A percentile compares a stretch with the other conserved stretches of the same genome.
Conservation (phyloP, 2,888 invertebrate genomes). For the Chromoteleia sp. region DNA sequence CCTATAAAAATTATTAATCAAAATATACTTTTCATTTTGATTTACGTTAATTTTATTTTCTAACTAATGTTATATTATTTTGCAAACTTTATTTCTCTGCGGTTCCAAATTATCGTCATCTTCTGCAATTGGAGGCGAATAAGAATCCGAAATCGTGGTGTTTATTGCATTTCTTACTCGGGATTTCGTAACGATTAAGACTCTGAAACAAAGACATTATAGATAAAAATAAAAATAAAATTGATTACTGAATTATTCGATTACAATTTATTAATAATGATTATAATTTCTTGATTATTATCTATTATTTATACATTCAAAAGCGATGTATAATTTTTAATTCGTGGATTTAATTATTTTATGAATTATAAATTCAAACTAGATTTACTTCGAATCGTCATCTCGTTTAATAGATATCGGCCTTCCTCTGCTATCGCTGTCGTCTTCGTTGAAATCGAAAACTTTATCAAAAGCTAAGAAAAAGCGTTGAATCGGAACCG, state of each 20-base stretch:
- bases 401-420: constrained; percentile 63
- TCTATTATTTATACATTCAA: no score
- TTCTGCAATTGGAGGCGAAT: constrained; percentile 86
- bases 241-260: no score
- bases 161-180: constrained; percentile 70
- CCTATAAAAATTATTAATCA: constrained; percentile 83
- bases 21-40: no score
- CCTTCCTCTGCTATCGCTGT: constrained; percentile 61
- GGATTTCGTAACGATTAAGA: constrained; percentile 47
- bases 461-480: constrained; percentile 93
- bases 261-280: no score
- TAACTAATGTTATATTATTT: constrained; percentile 57
- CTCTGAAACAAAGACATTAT: constrained; percentile 24
- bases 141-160: constrained; percentile 87
- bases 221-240: not conserved
- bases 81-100: constrained; percentile 81
- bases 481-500: constrained; percentile 89
- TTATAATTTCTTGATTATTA: no score
- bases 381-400: constrained; percentile 60
- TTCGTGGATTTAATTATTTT: no score
- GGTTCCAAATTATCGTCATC: constrained; percentile 76
- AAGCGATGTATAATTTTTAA: no score
- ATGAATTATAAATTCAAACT: not conserved
- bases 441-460: constrained; percentile 81
- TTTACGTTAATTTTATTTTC: no score